These are phyloP conservation scores for Pseudoatta argentina DNA, from an alignment of 1,140 invertebrate genomes.

Conservation along the genomic window DNA sequence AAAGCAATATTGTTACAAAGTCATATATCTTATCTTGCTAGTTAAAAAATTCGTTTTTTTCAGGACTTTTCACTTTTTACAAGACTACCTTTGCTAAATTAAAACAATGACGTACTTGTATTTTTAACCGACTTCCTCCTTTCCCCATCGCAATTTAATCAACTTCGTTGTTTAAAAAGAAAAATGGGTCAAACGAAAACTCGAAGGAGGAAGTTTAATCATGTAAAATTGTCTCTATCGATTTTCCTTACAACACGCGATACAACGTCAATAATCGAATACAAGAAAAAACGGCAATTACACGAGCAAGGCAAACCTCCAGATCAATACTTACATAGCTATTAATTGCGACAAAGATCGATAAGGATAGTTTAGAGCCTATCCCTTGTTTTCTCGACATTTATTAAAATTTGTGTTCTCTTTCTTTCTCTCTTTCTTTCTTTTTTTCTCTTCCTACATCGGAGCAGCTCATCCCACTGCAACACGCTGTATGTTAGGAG, in stretches of 20 bases:
- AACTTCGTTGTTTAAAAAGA: slow-evolving; percentile 3
- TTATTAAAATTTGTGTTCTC: background rate
- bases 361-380: slow-evolving; percentile 17
- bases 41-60: background rate
- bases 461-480: too few relatives aligned
- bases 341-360: slow-evolving; percentile 3
- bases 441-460: background rate
- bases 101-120: background rate
- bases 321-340: slow-evolving; percentile 64
- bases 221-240: background rate
- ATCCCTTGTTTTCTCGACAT: slow-evolving; percentile 44
- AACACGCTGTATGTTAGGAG: background rate
- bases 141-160: background rate
- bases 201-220: slow-evolving; percentile 8
- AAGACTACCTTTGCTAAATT: background rate
- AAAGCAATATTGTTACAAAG: background rate
- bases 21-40: background rate
- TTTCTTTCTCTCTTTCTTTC: too few relatives aligned
- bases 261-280: slow-evolving; percentile 40
- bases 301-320: slow-evolving; percentile 3
- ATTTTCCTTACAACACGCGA: background rate
- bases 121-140: background rate
- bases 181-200: slow-evolving; percentile 4
- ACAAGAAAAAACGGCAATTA: background rate
- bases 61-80: too few relatives aligned